A percentile compares a stretch with the other conserved stretches of the same genome.
phyloP scores from a whole-genome alignment of 2,888 invertebrate species.

The Theretra japonica region DNA sequence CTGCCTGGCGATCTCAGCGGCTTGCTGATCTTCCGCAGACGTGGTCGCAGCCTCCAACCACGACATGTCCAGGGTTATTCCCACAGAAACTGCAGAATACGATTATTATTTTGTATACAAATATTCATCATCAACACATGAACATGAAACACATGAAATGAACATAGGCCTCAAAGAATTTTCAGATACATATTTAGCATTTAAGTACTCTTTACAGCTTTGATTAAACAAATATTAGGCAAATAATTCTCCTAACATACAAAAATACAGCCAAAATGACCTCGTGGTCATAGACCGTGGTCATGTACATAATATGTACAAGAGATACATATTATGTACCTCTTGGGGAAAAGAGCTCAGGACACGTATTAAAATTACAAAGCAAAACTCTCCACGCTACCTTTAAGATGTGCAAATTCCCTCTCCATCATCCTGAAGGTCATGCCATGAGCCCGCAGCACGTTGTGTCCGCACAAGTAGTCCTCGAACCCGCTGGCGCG shows the following conservation, averaged over 20 bases:
- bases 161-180: too few relatives aligned
- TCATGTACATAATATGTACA: too few relatives aligned
- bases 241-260: too few relatives aligned
- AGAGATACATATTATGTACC: too few relatives aligned
- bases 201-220: too few relatives aligned
- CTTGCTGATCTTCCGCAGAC: slow-evolving; percentile 64
- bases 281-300: too few relatives aligned
- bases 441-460: slow-evolving; percentile 87
- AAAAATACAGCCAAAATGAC: too few relatives aligned
- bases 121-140: too few relatives aligned
- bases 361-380: background rate
- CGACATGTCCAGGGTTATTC: slow-evolving; percentile 72
- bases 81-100: slow-evolving; percentile 53
- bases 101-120: background rate
- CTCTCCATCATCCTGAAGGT: slow-evolving; percentile 85
- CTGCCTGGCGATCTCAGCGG: slow-evolving; percentile 77
- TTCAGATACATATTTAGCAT: too few relatives aligned
- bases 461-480: slow-evolving; percentile 86
- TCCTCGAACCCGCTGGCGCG: slow-evolving; percentile 81
- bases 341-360: too few relatives aligned
- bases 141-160: too few relatives aligned
- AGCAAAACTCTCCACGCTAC: background rate
- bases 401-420: slow-evolving; percentile 7
- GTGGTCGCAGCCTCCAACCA: slow-evolving; percentile 78
- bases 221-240: too few relatives aligned